These are phyloP conservation scores for Brachionus koreanus DNA, from an alignment of 1,140 invertebrate genomes.

Conservation along the genomic window DNA sequence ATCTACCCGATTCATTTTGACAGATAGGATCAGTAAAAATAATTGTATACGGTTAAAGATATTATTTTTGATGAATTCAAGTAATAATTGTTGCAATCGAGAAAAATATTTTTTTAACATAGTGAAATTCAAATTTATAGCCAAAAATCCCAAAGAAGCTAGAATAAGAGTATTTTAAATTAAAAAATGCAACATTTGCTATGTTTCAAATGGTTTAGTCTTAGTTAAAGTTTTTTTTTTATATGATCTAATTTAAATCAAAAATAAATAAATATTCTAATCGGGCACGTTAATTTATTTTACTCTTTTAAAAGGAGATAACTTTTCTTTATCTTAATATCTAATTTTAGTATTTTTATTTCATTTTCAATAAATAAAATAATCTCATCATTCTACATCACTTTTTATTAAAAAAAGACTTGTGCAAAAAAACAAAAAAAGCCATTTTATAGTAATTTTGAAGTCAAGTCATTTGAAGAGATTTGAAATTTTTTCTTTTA, in stretches of 20 bases:
- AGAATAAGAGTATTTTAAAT: not conserved
- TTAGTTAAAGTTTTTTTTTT: not conserved
- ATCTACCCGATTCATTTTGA: conserved; percentile 24
- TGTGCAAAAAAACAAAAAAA: too few relatives aligned
- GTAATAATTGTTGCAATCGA: not conserved
- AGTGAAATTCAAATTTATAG: not conserved
- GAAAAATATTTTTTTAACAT: not conserved
- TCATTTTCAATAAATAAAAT: too few relatives aligned
- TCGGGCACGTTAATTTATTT: too few relatives aligned
- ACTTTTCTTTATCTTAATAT: too few relatives aligned
- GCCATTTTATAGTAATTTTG: too few relatives aligned
- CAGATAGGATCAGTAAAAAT: not conserved
- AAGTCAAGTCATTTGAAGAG: too few relatives aligned
- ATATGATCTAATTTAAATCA: not conserved
- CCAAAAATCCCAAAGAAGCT: not conserved
- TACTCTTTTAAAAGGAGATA: too few relatives aligned
- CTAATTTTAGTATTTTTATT: too few relatives aligned
- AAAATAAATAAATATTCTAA: too few relatives aligned
- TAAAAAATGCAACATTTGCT: not conserved
- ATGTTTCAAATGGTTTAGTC: not conserved
- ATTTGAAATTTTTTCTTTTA: too few relatives aligned
- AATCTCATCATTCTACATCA: too few relatives aligned
- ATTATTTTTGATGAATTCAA: not conserved
- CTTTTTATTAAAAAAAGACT: too few relatives aligned
- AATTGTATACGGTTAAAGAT: not conserved